phyloP scores from a whole-genome alignment of 30 jellyfish, hydroid and myxozoan genomes.

The Cassiopea andromeda region DNA sequence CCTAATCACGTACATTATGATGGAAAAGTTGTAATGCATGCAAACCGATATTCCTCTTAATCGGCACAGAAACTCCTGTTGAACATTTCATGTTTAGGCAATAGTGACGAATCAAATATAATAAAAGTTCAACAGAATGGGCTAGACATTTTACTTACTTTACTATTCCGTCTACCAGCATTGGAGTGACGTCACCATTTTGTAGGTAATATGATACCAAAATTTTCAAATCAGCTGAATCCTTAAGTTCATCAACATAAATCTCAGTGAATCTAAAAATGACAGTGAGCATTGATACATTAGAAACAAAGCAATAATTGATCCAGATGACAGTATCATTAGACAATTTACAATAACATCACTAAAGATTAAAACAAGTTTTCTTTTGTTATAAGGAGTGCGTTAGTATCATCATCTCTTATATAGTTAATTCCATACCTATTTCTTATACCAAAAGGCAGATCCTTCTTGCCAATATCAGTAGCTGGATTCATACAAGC shows the following conservation, averaged over 20 bases:
- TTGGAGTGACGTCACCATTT: constrained; percentile 70
- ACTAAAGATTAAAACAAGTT: no score
- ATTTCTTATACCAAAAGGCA: constrained; percentile 95
- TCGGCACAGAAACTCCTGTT: no score
- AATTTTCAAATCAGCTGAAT: constrained; percentile 78
- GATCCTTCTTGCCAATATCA: constrained; percentile 95
- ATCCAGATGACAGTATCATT: no score
- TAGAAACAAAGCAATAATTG: no score
- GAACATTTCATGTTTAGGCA: no score
- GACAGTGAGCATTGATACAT: not conserved
- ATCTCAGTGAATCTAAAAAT: constrained; percentile 90
- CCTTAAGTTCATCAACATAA: constrained; percentile 94
- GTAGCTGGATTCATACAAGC: constrained; percentile 99
- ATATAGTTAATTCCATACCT: constrained; percentile 70
- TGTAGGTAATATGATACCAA: constrained; percentile 89
- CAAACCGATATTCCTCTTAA: no score
- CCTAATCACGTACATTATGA: no score
- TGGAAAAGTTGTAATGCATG: no score
- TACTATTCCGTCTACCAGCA: constrained; percentile 85
- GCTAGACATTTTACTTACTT: constrained; percentile 34
- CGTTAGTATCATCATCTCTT: no score
- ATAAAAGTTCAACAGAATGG: not conserved
- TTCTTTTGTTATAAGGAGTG: no score
- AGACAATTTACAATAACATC: no score
- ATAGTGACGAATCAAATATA: no score